phyloP scores from a whole-genome alignment of 2,113 vertebrate species.

The Pica pica region DNA sequence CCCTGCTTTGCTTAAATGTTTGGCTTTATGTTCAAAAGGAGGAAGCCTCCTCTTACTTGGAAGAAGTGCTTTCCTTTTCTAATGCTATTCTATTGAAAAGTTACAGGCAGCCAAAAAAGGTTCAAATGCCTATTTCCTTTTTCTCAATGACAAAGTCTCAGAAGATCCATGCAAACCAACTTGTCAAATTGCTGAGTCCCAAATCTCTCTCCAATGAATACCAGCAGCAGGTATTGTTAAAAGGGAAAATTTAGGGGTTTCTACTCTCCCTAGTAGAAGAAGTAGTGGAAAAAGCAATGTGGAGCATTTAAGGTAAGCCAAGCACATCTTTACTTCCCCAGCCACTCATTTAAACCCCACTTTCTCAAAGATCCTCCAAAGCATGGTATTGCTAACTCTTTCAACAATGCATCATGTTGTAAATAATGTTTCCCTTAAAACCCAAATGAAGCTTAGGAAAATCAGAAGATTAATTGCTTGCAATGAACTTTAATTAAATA shows the following conservation, averaged over 20 bases:
- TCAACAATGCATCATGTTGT: rapidly evolving
- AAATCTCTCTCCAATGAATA: not conserved
- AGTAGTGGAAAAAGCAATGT: not conserved
- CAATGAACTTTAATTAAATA: not conserved
- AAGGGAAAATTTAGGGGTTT: not conserved
- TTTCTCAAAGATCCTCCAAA: not conserved
- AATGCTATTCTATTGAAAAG: not conserved
- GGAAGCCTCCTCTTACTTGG: not conserved
- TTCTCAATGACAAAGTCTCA: not conserved
- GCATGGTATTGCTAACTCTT: not conserved
- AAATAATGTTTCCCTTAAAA: not conserved
- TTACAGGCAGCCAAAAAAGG: not conserved
- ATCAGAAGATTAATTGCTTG: not conserved
- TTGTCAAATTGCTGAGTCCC: not conserved
- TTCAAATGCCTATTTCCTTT: not conserved
- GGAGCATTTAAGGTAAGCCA: not conserved
- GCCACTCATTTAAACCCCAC: not conserved
- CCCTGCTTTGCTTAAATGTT: not conserved
- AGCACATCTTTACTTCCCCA: not conserved
- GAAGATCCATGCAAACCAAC: not conserved
- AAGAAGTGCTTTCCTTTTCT: not conserved
- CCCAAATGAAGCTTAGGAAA: not conserved
- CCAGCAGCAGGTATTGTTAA: not conserved
- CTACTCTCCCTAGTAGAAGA: not conserved
- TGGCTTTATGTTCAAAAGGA: not conserved